These are phyloP conservation scores for Dermatemys mawii DNA, from an alignment of 2,113 vertebrate species.

Conservation along the genomic window DNA sequence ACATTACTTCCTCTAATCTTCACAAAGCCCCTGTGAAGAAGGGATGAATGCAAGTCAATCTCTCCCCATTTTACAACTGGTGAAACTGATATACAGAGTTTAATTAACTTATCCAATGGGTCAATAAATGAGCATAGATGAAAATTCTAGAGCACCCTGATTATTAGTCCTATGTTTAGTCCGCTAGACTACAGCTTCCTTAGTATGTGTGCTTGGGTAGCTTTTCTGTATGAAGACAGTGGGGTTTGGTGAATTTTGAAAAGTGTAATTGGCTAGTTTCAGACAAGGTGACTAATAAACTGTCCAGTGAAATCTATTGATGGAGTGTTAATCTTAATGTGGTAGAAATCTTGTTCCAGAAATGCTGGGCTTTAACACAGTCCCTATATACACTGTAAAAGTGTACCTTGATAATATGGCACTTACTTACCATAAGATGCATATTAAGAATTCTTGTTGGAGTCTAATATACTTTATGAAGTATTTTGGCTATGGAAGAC, in stretches of 20 bases:
- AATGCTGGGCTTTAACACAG: neutral
- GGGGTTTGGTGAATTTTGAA: neutral
- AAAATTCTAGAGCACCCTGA: neutral
- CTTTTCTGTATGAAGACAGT: neutral
- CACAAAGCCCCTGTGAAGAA: neutral
- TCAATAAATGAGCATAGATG: neutral
- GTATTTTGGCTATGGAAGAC: neutral
- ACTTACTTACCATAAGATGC: rapidly evolving
- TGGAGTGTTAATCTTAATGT: rapidly evolving
- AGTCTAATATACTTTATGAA: neutral
- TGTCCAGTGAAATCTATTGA: neutral
- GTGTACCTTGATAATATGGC: neutral
- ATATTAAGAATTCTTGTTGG: neutral
- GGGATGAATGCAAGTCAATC: rapidly evolving
- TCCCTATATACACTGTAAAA: neutral
- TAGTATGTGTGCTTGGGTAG: rapidly evolving
- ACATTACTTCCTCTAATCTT: neutral
- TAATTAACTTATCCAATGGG: rapidly evolving
- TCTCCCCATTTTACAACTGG: rapidly evolving
- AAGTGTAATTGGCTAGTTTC: neutral
- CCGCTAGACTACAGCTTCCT: rapidly evolving
- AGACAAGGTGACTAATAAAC: neutral
- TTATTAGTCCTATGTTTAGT: rapidly evolving
- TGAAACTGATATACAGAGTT: rapidly evolving
- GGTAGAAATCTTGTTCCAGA: neutral